Evolutionary conservation across 2,888 invertebrate species (phyloP).

Genomic region (Hermodice carunculata): DNA sequence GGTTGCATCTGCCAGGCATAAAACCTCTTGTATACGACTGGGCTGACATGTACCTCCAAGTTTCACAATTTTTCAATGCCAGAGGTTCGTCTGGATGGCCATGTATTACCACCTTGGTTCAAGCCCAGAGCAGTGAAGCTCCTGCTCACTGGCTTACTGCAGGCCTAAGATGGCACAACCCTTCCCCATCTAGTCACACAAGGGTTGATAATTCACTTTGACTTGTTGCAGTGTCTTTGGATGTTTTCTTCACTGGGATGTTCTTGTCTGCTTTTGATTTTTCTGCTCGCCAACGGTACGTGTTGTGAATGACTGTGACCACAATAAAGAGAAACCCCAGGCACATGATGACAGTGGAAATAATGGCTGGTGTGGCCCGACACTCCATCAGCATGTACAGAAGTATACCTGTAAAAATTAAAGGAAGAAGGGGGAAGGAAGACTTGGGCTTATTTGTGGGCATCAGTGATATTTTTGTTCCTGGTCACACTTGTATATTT

Average conservation of each 20-base stretch:
- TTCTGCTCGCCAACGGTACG: slow-evolving; percentile 86
- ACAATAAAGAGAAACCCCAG: slow-evolving; percentile 92
- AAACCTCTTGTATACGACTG: too few relatives aligned
- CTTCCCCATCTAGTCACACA: slow-evolving; percentile 25
- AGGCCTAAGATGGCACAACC: too few relatives aligned
- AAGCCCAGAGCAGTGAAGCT: too few relatives aligned
- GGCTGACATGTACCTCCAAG: too few relatives aligned
- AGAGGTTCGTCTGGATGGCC: too few relatives aligned
- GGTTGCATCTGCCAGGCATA: too few relatives aligned
- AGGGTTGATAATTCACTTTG: slow-evolving; percentile 37
- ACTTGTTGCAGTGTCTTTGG: neutral
- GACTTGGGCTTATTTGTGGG: neutral
- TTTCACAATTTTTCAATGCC: too few relatives aligned
- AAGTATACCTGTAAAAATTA: slow-evolving; percentile 80
- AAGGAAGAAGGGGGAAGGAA: too few relatives aligned
- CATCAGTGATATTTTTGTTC: neutral
- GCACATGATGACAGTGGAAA: slow-evolving; percentile 91
- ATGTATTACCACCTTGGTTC: too few relatives aligned
- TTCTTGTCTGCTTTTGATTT: slow-evolving; percentile 56
- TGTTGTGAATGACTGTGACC: slow-evolving; percentile 94
- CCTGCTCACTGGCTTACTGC: too few relatives aligned
- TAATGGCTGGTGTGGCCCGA: slow-evolving; percentile 91
- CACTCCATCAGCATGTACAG: slow-evolving; percentile 93
- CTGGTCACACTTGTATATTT: too few relatives aligned
- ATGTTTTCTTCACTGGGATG: slow-evolving; percentile 7